Conservation (phyloP, 2,797 vertebrate genomes). For the Xyrichtys novacula region DNA sequence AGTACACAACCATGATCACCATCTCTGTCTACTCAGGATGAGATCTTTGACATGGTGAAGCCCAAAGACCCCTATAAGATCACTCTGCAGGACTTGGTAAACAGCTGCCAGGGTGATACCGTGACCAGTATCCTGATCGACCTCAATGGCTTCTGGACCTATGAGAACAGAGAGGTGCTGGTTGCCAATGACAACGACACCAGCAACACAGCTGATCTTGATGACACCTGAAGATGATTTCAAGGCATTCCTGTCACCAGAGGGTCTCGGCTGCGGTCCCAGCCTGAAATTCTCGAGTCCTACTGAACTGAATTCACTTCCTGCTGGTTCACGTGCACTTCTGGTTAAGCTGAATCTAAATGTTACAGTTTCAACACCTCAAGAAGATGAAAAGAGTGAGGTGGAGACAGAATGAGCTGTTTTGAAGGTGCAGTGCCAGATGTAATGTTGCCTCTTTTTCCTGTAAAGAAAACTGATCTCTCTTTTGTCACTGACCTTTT, state of each 20-base stretch:
- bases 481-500: not conserved
- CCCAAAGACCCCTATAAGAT: slow-evolving; percentile 96
- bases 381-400: not conserved
- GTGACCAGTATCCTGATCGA: slow-evolving; percentile 98
- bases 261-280: not conserved
- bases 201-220: slow-evolving; percentile 82
- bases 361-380: not conserved
- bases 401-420: not conserved
- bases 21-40: slow-evolving; percentile 86
- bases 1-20: not conserved
- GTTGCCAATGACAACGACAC: slow-evolving; percentile 91
- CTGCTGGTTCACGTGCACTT: not conserved
- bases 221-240: slow-evolving; percentile 86
- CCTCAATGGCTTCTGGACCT: slow-evolving; percentile 99
- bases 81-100: slow-evolving; percentile 97
- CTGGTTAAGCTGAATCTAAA: not conserved
- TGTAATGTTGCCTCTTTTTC: slow-evolving; percentile 1
- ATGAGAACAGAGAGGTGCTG: slow-evolving; percentile 97
- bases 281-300: not conserved
- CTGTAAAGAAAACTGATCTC: not conserved
- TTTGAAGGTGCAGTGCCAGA: slow-evolving; percentile 2
- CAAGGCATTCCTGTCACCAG: not conserved
- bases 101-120: slow-evolving; percentile 97
- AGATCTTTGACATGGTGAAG: slow-evolving; percentile 99
- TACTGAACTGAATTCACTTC: not conserved